Evolutionary conservation across 2,113 vertebrate genomes (phyloP), one percentile per base, ranked within the genome.

Genomic region (Morone saxatilis): DNA sequence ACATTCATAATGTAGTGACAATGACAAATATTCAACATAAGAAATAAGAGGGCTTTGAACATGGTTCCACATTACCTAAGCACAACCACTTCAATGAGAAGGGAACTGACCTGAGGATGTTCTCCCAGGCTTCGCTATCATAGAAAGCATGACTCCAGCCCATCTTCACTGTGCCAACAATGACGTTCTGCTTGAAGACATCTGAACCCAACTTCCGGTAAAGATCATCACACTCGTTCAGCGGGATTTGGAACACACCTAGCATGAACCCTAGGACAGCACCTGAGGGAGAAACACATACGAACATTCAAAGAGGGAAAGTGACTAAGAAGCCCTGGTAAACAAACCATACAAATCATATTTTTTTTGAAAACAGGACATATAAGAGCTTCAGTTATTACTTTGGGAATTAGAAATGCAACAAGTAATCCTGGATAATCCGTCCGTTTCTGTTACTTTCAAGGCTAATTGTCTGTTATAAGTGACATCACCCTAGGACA

Each of bases 71-170:
- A 50, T n/a, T 1, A 25, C 13, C 19, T 4, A 50, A 19, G 13
- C 25, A 56, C 17, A 65, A 5, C 25, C 43, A 17, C 4, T 48
- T 20, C 0, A 66, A 40, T 45, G 50, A 69, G 22, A 75, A 56
- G 13, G 20, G 22, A 40, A 97, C 97, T 96, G 93, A 99, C 98
- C 96, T 97, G 80, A 99, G 96, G 91, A 99, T 95, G 87, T 95
- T 97, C 93, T 99, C 98, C 98, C 98, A 99, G 47, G 95, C 93
- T 88, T 98, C 96, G 63, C 97, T 99, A 93, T 99, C 97, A 88
- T 99, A 99, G 94, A 98, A 99, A 76, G 98, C 98, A 1, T 99
- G 98, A 90, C 90, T 99, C 98, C 98, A 99, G 83, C 98, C 97
- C 98, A 99, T 99, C 94, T 99, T 99, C 85, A 99, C 94, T 0